Evolutionary conservation across 2,113 vertebrate species (phyloP).

Genomic region (Cardinalis cardinalis): DNA sequence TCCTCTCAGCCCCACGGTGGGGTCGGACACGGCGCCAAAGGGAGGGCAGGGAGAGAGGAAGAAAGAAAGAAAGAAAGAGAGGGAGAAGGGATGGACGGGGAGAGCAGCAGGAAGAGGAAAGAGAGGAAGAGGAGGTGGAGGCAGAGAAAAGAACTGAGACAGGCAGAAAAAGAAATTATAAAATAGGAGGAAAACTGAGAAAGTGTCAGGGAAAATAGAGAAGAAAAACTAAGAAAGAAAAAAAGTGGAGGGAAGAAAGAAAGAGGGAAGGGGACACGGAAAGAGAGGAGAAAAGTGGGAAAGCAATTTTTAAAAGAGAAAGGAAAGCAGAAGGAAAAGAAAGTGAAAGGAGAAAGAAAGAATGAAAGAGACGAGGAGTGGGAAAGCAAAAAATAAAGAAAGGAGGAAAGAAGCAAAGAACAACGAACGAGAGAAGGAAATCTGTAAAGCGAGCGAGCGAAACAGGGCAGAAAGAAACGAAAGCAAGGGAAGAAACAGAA

Average conservation of each 20-base stretch:
- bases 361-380: not conserved
- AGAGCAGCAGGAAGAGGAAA: not conserved
- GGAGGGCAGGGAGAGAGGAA: not conserved
- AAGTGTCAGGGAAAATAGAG: not conserved
- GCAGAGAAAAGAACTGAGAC: not conserved
- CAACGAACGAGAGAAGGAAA: not conserved
- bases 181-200: not conserved
- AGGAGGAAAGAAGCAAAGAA: not conserved
- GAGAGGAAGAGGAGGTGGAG: too few relatives aligned
- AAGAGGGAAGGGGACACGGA: not conserved
- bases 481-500: not conserved
- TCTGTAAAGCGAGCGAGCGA: fast-evolving
- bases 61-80: too few relatives aligned
- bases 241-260: not conserved
- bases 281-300: not conserved
- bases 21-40: not conserved
- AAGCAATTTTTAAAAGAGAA: not conserved
- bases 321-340: not conserved
- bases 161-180: not conserved
- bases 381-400: not conserved
- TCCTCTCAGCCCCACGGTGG: fast-evolving
- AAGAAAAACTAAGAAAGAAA: fast-evolving
- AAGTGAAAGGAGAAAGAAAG: not conserved
- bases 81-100: not conserved
- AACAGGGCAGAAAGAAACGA: not conserved